A percentile compares a stretch with the other conserved stretches of the same genome.
These are phyloP conservation scores for Exocentrus adspersus DNA, from an alignment of 2,888 invertebrate species.

Conservation along the genomic window DNA sequence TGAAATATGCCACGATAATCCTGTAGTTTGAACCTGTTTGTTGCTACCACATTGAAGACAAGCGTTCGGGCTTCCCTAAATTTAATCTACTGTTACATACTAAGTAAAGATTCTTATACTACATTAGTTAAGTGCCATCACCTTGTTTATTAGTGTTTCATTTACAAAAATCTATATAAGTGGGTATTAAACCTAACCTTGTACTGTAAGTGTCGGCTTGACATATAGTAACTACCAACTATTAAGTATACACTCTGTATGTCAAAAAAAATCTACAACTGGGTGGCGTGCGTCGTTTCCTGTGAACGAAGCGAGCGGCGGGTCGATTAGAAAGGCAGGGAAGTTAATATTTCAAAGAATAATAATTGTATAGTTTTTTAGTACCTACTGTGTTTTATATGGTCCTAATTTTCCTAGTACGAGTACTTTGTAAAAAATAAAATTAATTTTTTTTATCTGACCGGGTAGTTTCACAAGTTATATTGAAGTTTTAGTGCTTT, in stretches of 20 bases:
- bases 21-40: slow-evolving; percentile 59
- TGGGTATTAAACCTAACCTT: slow-evolving; percentile 60
- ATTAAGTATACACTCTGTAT: slow-evolving; percentile 59
- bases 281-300: slow-evolving; percentile 33
- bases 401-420: background rate
- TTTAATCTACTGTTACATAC: slow-evolving; percentile 56
- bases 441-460: too few species aligned
- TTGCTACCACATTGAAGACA: slow-evolving; percentile 64
- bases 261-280: slow-evolving; percentile 51
- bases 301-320: slow-evolving; percentile 13
- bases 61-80: slow-evolving; percentile 51
- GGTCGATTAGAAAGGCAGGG: slow-evolving; percentile 5
- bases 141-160: slow-evolving; percentile 62
- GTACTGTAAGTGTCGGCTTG: slow-evolving; percentile 60
- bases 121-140: slow-evolving; percentile 64
- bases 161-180: slow-evolving; percentile 61
- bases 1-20: slow-evolving; percentile 60
- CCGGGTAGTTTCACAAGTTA: background rate
- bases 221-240: slow-evolving; percentile 56
- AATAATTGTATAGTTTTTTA: slow-evolving; percentile 6
- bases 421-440: too few species aligned
- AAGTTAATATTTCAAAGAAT: background rate
- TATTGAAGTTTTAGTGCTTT: too few species aligned
- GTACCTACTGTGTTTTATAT: slow-evolving; percentile 10
- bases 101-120: slow-evolving; percentile 59